Evolutionary conservation across 2,888 invertebrate species (phyloP), one percentile per base, ranked within the genome.

Genomic region (Scaeva pyrastri): DNA sequence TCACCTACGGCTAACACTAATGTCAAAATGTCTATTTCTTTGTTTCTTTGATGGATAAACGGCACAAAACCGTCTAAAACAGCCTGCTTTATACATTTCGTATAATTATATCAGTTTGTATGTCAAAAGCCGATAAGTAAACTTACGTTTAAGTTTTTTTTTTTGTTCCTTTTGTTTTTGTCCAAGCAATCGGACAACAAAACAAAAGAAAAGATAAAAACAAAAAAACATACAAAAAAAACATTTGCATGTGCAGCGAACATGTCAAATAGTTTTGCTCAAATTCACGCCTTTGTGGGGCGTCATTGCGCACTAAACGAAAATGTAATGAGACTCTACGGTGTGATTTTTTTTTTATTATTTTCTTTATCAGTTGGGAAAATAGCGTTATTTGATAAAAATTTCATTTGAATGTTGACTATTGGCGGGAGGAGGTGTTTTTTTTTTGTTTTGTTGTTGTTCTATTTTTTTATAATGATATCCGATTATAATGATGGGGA

Each of bases 11-110:
- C 39, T 48, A 19, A 79, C 41, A 11, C 56, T 41, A 48, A 68
- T 78, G 78, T 83, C 83, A 68, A 36, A 74, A 74, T 50, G 70
- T 70, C 50, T 43, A 52, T 48, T 83, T 71, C 70, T 83, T 83
- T 74, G 74, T 83, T 74, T 79, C 74, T 79, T 79, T 84, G 64
- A 75, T 45, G 75, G 80, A 84, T 83, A 83, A 83, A 55, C 52
- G 19, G 12, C 16, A 43, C 7, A 66, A 10, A 68, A 68, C 7
- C n/a, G 39, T 52, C 45, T 23, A 23, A 66, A 66, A 66, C n/a
- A 16, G 36, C 14, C 16, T 11, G 58, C 23, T 58, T 76, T 70
- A 75, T 64, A 50, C 58, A 39, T 39, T 39, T 66, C n/a, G 43
- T 21, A 60, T 1, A 19, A n/a, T 19, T 64, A 52, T 83, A 78